phyloP scores from a whole-genome alignment of 2,113 vertebrate species.

The Noctilio leporinus region DNA sequence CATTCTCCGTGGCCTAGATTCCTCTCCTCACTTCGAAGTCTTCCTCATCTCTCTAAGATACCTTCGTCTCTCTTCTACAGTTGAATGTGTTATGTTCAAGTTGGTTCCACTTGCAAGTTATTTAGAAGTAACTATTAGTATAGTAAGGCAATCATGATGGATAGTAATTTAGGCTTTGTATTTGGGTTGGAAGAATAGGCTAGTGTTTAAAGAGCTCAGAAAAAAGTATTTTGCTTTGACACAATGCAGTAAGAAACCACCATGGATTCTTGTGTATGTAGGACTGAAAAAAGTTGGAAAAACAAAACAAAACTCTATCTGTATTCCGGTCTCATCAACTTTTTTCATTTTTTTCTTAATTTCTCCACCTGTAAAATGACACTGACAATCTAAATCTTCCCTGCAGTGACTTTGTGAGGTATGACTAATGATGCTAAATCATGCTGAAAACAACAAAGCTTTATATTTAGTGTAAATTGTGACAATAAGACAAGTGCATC shows the following conservation, averaged over 20 bases:
- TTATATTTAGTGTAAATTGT: constrained; percentile 1
- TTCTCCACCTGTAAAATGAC: constrained; percentile 2
- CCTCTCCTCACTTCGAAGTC: not conserved
- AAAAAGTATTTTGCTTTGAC: not conserved
- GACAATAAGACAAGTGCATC: not conserved
- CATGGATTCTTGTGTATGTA: not conserved
- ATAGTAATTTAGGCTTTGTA: not conserved
- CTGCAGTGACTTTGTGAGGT: not conserved
- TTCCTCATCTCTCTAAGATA: not conserved
- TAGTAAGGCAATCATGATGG: not conserved
- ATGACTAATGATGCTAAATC: constrained; percentile 16
- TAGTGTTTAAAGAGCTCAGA: not conserved
- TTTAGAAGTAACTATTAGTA: not conserved
- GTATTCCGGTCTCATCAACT: not conserved
- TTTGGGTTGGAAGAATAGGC: not conserved
- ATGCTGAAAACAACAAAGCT: not conserved
- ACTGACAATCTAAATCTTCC: not conserved
- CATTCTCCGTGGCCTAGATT: not conserved
- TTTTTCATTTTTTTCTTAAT: not conserved
- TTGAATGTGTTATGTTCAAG: not conserved
- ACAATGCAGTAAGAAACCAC: not conserved
- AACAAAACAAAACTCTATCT: not conserved
- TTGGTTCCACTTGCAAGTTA: not conserved
- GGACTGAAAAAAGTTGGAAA: not conserved
- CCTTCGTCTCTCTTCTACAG: not conserved